Base-by-base conservation (phyloP, 2,797 vertebrate species). In the Octomys mimax region DNA sequence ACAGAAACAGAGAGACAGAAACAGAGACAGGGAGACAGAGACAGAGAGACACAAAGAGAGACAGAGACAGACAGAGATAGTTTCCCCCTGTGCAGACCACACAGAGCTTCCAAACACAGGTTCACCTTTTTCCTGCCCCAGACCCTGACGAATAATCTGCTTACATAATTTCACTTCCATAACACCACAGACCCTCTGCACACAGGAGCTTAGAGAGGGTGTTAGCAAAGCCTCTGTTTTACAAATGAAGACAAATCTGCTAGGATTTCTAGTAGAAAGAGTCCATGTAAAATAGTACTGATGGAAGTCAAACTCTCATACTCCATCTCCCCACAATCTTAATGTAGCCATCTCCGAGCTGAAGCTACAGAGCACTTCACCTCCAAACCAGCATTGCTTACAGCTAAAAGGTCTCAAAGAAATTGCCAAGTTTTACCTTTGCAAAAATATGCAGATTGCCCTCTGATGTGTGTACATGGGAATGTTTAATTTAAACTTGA, bases 401-500 rank as follows among this genome's bases (percentile, higher is more conserved):
- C 16, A 71, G 5, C 19, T 75, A 62, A 73, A 89, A 57, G 36
- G 87, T 81, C 64, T 89, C 66, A 82, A 94, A 68, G 81, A 80
- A 84, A 46, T 61, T 87, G 46, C 62, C n/a, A 90, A 91, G 33
- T 39, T 84, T 59, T 16, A 73, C 4, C 4, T 19, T 49, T 52
- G 36, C 31, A 80, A 87, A 94, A 91, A 71, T 14, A 73, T 22
- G n/a, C 26, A 78, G 49, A 64, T 21, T 54, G 59, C 81, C 64
- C 11, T 5, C 31, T 1, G 5, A 3, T 49, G 24, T 57, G 42
- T 42, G 24, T 14, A 28, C 13, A 42, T 57, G 3, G 24, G 19
- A 19, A 26, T 24, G 22, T 33, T 64, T 71, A 70, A 39, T 75
- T 89, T 89, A 91, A 94, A 92, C 57, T n/a, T 42, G 46, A 93